Conservation (phyloP, 2,888 invertebrate species). For the Drosophila multiciliata region DNA sequence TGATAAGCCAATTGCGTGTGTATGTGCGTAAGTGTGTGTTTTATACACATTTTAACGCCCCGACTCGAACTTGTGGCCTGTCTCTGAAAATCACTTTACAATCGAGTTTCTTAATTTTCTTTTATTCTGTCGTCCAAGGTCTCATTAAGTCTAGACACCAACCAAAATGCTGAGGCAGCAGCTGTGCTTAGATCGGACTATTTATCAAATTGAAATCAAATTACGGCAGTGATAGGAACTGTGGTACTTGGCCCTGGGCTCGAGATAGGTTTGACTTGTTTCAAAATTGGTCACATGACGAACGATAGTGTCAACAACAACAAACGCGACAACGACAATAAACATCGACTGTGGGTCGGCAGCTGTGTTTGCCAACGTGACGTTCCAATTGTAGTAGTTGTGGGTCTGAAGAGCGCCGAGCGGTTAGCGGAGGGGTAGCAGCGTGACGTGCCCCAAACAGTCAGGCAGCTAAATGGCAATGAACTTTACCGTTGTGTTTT, state of each 20-base stretch:
- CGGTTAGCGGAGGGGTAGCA: slow-evolving; percentile 6
- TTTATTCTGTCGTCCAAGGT: slow-evolving; percentile 48
- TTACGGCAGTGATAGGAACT: slow-evolving; percentile 36
- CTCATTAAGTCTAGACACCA: slow-evolving; percentile 42
- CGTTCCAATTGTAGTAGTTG: slow-evolving; percentile 5
- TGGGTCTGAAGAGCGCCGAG: background rate
- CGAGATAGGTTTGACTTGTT: slow-evolving; percentile 33
- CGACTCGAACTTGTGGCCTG: slow-evolving; percentile 55
- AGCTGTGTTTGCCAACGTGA: slow-evolving; percentile 75
- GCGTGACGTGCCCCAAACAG: slow-evolving; percentile 60
- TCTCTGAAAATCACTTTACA: slow-evolving; percentile 43
- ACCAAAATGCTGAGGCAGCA: slow-evolving; percentile 13
- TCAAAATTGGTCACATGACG: slow-evolving; percentile 75
- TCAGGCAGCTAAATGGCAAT: slow-evolving; percentile 74
- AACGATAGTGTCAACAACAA: slow-evolving; percentile 12
- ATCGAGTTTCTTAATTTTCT: slow-evolving; percentile 22
- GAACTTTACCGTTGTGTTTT: slow-evolving; percentile 77
- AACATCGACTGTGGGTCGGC: slow-evolving; percentile 51
- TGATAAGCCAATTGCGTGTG: slow-evolving; percentile 59
- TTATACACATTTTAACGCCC: slow-evolving; percentile 50
- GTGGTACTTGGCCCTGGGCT: slow-evolving; percentile 11
- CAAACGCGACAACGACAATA: slow-evolving; percentile 6
- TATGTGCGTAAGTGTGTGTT: background rate
- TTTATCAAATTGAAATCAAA: slow-evolving; percentile 62
- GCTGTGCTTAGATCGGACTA: slow-evolving; percentile 49